Conservation (phyloP, 2,888 invertebrate species). For the Theretra japonica region DNA sequence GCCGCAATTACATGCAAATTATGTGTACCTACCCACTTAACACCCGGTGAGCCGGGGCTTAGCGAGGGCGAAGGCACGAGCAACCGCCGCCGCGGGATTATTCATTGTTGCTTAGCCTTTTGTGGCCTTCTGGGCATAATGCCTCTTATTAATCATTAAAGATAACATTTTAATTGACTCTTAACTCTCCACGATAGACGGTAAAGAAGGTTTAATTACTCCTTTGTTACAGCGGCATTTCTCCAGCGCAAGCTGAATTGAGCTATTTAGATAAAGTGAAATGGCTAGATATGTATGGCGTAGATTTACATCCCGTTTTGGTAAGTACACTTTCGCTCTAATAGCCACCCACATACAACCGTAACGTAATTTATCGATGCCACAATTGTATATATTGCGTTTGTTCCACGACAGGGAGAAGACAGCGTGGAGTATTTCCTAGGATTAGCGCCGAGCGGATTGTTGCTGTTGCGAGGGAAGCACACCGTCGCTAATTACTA, state of each 20-base stretch:
- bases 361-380: slow-evolving; percentile 4
- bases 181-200: slow-evolving; percentile 42
- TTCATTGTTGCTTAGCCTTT: slow-evolving; percentile 67
- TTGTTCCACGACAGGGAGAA: slow-evolving; percentile 89
- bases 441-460: slow-evolving; percentile 97
- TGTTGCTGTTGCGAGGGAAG: slow-evolving; percentile 97
- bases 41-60: slow-evolving; percentile 59
- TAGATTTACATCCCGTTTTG: slow-evolving; percentile 97
- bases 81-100: slow-evolving; percentile 52
- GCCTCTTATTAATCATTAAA: slow-evolving; percentile 59
- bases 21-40: slow-evolving; percentile 75
- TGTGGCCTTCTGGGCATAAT: slow-evolving; percentile 58
- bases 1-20: slow-evolving; percentile 82
- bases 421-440: slow-evolving; percentile 98
- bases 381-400: slow-evolving; percentile 18
- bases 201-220: slow-evolving; percentile 39
- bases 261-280: slow-evolving; percentile 98
- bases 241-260: slow-evolving; percentile 96
- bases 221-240: slow-evolving; percentile 88
- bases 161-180: slow-evolving; percentile 63
- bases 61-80: slow-evolving; percentile 47
- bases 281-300: slow-evolving; percentile 99
- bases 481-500: slow-evolving; percentile 98
- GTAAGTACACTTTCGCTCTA: slow-evolving; percentile 82
- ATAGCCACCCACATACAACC: slow-evolving; percentile 1